Evolutionary conservation across 2,797 vertebrate species (phyloP).

Genomic region (Chrysocyon brachyurus): DNA sequence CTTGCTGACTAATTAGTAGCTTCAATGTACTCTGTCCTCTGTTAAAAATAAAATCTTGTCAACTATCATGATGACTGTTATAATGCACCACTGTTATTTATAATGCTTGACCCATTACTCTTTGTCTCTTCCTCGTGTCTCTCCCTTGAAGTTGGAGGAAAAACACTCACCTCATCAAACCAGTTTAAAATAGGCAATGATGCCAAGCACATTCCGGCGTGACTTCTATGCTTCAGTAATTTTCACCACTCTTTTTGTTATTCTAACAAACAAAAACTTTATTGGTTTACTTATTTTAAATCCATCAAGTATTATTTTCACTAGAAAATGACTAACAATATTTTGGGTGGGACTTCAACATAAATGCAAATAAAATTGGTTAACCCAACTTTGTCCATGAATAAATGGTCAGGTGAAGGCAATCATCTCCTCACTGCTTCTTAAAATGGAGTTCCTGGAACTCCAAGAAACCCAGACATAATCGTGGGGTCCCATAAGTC

Average conservation of each 20-base stretch:
- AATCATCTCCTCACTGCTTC: not conserved
- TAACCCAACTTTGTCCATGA: not conserved
- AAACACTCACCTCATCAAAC: not conserved
- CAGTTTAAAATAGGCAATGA: not conserved
- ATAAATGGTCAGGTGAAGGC: not conserved
- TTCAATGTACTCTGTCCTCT: slow-evolving; percentile 78
- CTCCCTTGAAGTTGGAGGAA: not conserved
- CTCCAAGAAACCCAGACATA: not conserved
- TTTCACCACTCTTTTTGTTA: slow-evolving; percentile 18
- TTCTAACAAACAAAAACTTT: not conserved
- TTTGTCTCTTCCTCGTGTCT: not conserved
- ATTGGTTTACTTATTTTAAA: slow-evolving; percentile 40
- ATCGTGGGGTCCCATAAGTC: not conserved
- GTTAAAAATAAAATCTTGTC: slow-evolving; percentile 66
- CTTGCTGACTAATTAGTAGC: slow-evolving; percentile 68
- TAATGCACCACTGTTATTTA: slow-evolving; percentile 13
- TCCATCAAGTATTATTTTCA: not conserved
- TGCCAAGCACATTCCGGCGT: not conserved
- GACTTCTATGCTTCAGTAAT: slow-evolving; percentile 10
- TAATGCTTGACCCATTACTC: not conserved
- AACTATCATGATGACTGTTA: not conserved
- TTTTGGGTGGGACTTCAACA: not conserved
- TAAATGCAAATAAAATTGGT: not conserved
- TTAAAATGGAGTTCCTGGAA: not conserved
- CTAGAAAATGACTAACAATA: not conserved